These are phyloP conservation scores for Dipus sagitta DNA, from an alignment of 2,797 vertebrate species.

Conservation along the genomic window DNA sequence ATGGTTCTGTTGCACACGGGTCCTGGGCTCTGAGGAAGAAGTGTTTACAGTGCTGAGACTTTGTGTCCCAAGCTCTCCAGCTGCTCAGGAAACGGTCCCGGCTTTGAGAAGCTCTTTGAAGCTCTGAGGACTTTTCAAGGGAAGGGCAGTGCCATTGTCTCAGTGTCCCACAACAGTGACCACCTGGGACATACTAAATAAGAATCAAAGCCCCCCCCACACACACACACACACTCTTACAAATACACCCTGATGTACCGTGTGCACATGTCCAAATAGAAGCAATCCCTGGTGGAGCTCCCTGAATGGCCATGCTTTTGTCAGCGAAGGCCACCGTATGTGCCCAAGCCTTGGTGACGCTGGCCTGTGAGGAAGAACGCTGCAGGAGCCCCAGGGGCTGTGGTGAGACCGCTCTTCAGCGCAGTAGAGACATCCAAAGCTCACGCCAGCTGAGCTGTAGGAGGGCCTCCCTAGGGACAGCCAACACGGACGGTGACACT, in stretches of 20 bases:
- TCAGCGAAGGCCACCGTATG: fast-evolving
- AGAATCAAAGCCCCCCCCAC: neutral
- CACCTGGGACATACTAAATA: neutral
- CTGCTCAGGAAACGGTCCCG: neutral
- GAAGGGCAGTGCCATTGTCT: neutral
- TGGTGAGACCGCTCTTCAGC: neutral
- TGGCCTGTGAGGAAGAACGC: no score
- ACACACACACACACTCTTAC: no score
- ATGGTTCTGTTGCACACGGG: neutral
- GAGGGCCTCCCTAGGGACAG: neutral
- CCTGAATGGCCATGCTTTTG: no score
- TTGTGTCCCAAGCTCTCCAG: neutral
- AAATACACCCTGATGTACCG: neutral
- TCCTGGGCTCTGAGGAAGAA: neutral
- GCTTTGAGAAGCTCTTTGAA: neutral
- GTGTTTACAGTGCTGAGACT: neutral
- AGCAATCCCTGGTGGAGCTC: no score
- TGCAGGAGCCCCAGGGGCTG: neutral
- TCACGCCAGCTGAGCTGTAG: neutral
- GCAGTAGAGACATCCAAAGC: neutral
- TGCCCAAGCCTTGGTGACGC: neutral
- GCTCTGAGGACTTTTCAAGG: neutral
- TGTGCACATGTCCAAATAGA: neutral
- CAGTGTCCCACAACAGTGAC: neutral
- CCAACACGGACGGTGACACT: neutral